Conservation (phyloP, 2,888 invertebrate genomes). For the Agriopis aurantiaria region DNA sequence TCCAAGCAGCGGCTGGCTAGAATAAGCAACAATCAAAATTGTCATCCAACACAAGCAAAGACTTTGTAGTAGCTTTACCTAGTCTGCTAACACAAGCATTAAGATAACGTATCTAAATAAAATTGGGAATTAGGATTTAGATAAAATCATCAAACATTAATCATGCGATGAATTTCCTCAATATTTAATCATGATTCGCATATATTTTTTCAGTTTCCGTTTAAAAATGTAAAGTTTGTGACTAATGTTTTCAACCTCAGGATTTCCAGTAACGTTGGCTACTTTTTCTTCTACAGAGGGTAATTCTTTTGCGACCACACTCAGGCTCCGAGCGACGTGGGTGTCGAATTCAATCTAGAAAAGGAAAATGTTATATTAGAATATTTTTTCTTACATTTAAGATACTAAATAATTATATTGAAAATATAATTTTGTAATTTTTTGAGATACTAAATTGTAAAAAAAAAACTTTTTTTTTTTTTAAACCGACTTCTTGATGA, state of each 20-base stretch:
- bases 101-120: background rate
- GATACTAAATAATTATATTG: background rate
- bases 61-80: too few species aligned
- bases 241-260: constrained; percentile 65
- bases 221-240: constrained; percentile 14
- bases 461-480: too few species aligned
- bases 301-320: constrained; percentile 85
- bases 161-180: background rate
- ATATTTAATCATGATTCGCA: background rate
- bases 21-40: too few species aligned
- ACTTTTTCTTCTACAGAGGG: constrained; percentile 86
- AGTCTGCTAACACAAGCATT: background rate
- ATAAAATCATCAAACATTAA: background rate
- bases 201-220: background rate
- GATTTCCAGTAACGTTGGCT: constrained; percentile 79
- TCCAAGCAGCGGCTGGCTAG: too few species aligned
- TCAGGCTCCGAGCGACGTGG: constrained; percentile 83
- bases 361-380: constrained; percentile 34
- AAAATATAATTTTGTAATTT: too few species aligned
- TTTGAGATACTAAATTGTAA: too few species aligned
- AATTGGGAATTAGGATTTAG: background rate
- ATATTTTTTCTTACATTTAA: constrained; percentile 1
- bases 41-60: too few species aligned
- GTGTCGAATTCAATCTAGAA: constrained; percentile 86
- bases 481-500: too few species aligned